Conservation (phyloP, 2,888 invertebrate species). For the Spilosoma lubricipeda region DNA sequence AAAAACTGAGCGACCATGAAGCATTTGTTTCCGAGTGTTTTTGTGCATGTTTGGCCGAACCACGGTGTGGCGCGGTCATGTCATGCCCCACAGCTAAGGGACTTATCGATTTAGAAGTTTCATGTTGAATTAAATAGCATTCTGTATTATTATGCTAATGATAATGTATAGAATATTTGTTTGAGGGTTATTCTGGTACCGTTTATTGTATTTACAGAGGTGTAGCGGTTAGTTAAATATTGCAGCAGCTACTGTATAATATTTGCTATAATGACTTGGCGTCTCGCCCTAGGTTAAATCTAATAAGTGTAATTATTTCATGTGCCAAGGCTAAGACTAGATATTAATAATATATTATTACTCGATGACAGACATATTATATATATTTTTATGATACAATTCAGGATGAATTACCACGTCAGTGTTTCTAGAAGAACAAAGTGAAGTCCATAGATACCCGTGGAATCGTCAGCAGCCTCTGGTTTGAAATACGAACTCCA, state of each 20-base stretch:
- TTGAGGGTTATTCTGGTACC: background rate
- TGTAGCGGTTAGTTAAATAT: background rate
- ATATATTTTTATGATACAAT: background rate
- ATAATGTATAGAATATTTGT: background rate
- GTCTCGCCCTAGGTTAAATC: slow-evolving; percentile 43
- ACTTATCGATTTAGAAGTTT: slow-evolving; percentile 59
- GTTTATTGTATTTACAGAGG: background rate
- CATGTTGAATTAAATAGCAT: slow-evolving; percentile 31
- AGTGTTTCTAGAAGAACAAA: background rate
- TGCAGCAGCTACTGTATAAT: background rate
- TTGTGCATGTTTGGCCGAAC: slow-evolving; percentile 43
- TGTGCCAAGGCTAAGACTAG: slow-evolving; percentile 55
- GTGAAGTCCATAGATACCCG: background rate
- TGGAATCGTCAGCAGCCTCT: background rate
- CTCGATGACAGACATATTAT: slow-evolving; percentile 21
- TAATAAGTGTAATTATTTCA: slow-evolving; percentile 45
- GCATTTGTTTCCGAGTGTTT: slow-evolving; percentile 64
- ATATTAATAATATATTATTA: slow-evolving; percentile 43
- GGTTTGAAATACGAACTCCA: background rate
- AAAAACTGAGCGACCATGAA: slow-evolving; percentile 65
- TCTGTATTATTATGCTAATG: background rate
- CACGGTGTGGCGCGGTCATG: slow-evolving; percentile 31
- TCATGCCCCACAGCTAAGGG: slow-evolving; percentile 33
- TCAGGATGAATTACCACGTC: background rate
- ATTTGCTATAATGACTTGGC: slow-evolving; percentile 43